Percentiles rank a stretch among this genome's conserved stretches.
Evolutionary conservation across 2,888 invertebrate species (phyloP).

Genomic region (Pyrgus malvae): DNA sequence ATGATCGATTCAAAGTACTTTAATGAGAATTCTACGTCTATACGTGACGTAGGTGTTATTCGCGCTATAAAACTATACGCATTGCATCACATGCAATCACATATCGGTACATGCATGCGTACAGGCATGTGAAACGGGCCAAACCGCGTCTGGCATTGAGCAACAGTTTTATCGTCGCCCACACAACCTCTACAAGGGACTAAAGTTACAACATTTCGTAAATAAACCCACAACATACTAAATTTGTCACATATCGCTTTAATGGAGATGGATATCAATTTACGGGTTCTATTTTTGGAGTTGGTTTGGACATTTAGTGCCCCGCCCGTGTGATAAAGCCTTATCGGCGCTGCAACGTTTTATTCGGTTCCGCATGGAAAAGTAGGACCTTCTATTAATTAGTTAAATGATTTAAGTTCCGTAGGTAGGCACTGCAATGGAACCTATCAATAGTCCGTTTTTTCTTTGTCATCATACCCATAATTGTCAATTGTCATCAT

Average conservation of each 20-base stretch:
- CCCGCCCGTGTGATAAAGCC: slow-evolving; percentile 4
- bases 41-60: too few relatives aligned
- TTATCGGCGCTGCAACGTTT: neutral
- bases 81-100: slow-evolving; percentile 18
- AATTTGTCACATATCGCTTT: slow-evolving; percentile 11
- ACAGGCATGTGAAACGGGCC: slow-evolving; percentile 48
- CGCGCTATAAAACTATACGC: neutral
- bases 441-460: too few relatives aligned
- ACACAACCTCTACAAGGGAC: slow-evolving; percentile 57
- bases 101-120: neutral
- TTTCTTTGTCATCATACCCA: too few relatives aligned
- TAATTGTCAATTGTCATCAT: too few relatives aligned
- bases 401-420: too few relatives aligned
- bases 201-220: slow-evolving; percentile 53
- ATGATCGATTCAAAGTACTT: too few relatives aligned
- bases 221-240: slow-evolving; percentile 26
- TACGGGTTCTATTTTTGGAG: slow-evolving; percentile 13
- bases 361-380: neutral
- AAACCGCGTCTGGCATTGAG: slow-evolving; percentile 57
- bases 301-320: slow-evolving; percentile 2
- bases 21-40: too few relatives aligned
- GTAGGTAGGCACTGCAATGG: too few relatives aligned
- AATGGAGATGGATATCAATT: slow-evolving; percentile 18
- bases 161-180: slow-evolving; percentile 60
- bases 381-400: neutral